These are phyloP conservation scores for Pogonophryne albipinna DNA, from an alignment of 2,797 vertebrate genomes.

Conservation along the genomic window DNA sequence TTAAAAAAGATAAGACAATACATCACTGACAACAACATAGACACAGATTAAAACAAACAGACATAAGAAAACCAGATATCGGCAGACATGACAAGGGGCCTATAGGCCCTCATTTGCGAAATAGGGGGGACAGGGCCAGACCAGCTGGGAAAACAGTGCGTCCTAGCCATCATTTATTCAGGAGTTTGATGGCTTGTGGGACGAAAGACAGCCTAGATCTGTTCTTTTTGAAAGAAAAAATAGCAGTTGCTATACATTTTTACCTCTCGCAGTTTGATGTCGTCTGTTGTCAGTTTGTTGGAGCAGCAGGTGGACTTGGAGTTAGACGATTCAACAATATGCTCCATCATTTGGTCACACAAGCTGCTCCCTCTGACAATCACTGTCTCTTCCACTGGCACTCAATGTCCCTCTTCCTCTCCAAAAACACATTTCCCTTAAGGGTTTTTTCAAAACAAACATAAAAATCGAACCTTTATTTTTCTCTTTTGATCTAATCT, in stretches of 20 bases:
- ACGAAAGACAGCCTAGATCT: too few relatives aligned
- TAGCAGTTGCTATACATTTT: constrained; percentile 17
- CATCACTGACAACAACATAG: too few relatives aligned
- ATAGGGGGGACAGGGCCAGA: too few relatives aligned
- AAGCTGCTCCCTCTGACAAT: constrained; percentile 71
- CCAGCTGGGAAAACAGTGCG: too few relatives aligned
- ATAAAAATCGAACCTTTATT: constrained; percentile 17
- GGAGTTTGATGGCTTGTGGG: too few relatives aligned
- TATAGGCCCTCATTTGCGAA: too few relatives aligned
- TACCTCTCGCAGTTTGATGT: constrained; percentile 43
- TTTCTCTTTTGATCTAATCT: not conserved
- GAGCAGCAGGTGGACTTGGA: constrained; percentile 75
- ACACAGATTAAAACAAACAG: too few relatives aligned
- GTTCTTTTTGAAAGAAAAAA: too few relatives aligned
- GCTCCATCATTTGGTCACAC: constrained; percentile 56
- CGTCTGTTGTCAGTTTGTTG: constrained; percentile 59
- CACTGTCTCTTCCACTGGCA: constrained; percentile 48
- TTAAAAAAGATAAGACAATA: too few relatives aligned
- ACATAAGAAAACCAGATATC: too few relatives aligned
- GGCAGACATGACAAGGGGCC: too few relatives aligned
- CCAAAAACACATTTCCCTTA: constrained; percentile 17
- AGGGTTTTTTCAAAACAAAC: constrained; percentile 35
- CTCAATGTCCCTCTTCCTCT: constrained; percentile 41
- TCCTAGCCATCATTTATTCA: too few relatives aligned
- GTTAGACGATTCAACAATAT: constrained; percentile 61